Percentiles rank a stretch among this genome's conserved stretches.
Conservation (phyloP, 2,113 vertebrate species). For the Microcebus jonahi region DNA sequence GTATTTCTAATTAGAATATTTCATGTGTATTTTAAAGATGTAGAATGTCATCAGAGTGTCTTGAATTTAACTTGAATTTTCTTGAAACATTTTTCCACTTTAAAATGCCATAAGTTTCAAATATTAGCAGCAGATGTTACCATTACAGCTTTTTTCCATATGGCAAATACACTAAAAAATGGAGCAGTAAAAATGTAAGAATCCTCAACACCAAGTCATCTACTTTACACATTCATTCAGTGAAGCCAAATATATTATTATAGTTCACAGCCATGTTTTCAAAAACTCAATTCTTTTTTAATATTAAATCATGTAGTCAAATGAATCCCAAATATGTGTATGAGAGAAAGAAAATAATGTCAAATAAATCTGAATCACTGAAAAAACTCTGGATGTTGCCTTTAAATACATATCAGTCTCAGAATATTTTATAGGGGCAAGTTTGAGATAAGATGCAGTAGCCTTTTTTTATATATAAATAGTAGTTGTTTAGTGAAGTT, state of each 20-base stretch:
- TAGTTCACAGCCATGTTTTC: not conserved
- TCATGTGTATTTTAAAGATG: not conserved
- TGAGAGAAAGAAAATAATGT: not conserved
- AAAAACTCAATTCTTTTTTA: not conserved
- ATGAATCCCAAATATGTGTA: not conserved
- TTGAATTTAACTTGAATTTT: constrained; percentile 10
- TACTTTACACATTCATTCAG: not conserved
- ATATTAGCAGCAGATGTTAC: not conserved
- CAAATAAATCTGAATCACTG: constrained; percentile 17
- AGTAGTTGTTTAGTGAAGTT: constrained; percentile 18
- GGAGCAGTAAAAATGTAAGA: not conserved
- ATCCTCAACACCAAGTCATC: not conserved
- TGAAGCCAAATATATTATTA: not conserved
- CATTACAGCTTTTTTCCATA: not conserved
- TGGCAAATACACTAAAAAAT: not conserved
- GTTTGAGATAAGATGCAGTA: constrained; percentile 8
- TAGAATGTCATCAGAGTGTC: not conserved
- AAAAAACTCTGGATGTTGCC: constrained; percentile 5
- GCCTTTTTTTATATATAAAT: constrained; percentile 25
- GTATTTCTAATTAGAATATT: constrained; percentile 7
- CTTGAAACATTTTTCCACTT: not conserved
- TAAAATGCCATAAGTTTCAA: not conserved
- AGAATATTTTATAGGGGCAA: constrained; percentile 30
- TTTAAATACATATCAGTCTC: constrained; percentile 34
- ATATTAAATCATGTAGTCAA: not conserved